phyloP scores from a whole-genome alignment of 2,797 vertebrate genomes.

The Agapornis canus region DNA sequence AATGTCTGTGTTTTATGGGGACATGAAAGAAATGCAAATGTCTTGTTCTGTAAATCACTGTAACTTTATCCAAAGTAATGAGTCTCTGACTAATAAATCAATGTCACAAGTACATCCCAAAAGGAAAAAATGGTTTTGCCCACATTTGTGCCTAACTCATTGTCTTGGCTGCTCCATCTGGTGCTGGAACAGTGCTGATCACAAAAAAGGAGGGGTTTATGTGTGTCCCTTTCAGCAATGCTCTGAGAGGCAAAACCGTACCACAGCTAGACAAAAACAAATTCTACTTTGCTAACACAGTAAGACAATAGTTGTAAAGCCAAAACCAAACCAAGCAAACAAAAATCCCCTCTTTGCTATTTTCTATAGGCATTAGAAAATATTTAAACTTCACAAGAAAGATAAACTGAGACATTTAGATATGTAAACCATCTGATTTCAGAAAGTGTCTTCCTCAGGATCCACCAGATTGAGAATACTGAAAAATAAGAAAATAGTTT shows the following conservation, averaged over 20 bases:
- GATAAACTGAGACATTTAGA: not conserved
- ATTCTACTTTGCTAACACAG: not conserved
- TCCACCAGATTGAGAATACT: not conserved
- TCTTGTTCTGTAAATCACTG: not conserved
- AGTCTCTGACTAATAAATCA: not conserved
- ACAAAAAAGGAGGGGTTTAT: not conserved
- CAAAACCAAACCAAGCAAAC: not conserved
- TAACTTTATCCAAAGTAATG: not conserved
- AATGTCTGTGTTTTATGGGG: not conserved
- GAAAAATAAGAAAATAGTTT: not conserved
- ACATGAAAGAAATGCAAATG: not conserved
- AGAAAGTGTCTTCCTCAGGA: not conserved
- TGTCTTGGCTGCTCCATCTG: not conserved
- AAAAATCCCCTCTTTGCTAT: accelerated
- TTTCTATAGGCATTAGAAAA: not conserved
- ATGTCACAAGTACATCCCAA: not conserved
- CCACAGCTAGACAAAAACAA: not conserved
- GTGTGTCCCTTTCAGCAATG: not conserved
- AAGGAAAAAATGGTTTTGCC: not conserved
- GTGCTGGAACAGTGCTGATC: not conserved
- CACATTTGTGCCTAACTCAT: not conserved
- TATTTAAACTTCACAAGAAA: not conserved
- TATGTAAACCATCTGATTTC: not conserved
- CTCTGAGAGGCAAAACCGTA: not conserved
- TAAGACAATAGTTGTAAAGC: not conserved